A percentile compares a stretch with the other conserved stretches of the same genome.
These are phyloP conservation scores for Ooceraea biroi DNA, from an alignment of 1,140 invertebrate species.

Conservation along the genomic window DNA sequence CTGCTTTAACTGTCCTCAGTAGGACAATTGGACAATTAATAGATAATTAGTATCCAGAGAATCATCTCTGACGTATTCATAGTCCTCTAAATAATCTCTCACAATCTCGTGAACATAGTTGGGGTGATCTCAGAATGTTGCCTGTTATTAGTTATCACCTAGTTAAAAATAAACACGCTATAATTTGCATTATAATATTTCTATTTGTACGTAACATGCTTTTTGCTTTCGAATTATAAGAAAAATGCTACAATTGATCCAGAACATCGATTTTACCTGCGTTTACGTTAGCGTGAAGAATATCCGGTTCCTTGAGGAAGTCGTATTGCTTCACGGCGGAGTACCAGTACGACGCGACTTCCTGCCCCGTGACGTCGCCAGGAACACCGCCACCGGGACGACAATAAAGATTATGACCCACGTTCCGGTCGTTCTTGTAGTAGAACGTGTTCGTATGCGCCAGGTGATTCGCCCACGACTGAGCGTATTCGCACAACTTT, in stretches of 20 bases:
- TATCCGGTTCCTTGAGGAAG: constrained; percentile 91
- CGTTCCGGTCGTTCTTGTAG: constrained; percentile 90
- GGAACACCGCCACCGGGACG: constrained; percentile 89
- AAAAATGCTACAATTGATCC: background rate
- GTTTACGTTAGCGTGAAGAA: constrained; percentile 92
- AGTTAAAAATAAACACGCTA: no score
- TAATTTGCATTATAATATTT: no score
- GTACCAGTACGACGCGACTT: constrained; percentile 95
- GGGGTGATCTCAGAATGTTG: no score
- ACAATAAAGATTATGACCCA: constrained; percentile 93
- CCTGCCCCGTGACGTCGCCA: constrained; percentile 91
- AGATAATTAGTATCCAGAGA: no score
- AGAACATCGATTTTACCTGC: constrained; percentile 87
- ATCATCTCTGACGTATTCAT: no score
- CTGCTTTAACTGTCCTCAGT: background rate
- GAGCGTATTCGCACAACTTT: constrained; percentile 92
- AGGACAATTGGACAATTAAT: background rate
- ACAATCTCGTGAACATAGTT: no score
- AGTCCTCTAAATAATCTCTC: no score
- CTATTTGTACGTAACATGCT: background rate
- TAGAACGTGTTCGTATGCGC: constrained; percentile 92
- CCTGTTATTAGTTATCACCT: no score
- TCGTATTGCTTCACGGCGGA: constrained; percentile 92
- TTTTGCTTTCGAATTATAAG: background rate
- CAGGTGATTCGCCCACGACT: constrained; percentile 94